Conservation (phyloP, 2,113 vertebrate genomes). For the Raja brachyura region DNA sequence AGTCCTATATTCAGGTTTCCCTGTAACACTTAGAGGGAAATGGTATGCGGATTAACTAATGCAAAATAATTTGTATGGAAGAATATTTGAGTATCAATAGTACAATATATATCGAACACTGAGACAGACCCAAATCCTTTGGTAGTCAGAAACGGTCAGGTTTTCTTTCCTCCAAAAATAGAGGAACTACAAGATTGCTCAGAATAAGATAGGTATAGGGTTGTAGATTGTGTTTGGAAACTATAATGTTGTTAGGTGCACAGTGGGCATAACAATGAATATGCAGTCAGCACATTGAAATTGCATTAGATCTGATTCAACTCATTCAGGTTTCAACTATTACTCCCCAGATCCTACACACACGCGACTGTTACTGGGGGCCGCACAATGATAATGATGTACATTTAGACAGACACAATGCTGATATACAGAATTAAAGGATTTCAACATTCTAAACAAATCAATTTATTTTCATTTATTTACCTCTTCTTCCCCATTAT, state of each 20-base stretch:
- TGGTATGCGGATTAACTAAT: background rate
- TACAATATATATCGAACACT: background rate
- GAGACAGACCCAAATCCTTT: background rate
- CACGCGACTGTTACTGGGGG: background rate
- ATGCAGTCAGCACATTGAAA: background rate
- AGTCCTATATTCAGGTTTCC: background rate
- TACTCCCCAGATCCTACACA: background rate
- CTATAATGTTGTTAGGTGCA: background rate
- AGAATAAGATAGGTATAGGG: too few relatives aligned
- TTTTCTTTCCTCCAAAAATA: too few relatives aligned
- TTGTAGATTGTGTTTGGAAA: background rate
- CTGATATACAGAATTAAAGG: background rate
- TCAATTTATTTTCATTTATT: background rate
- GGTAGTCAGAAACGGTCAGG: background rate
- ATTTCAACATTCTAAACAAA: background rate
- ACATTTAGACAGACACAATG: background rate
- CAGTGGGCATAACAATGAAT: background rate
- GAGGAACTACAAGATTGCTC: too few relatives aligned
- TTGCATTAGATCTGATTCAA: background rate
- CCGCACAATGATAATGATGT: background rate
- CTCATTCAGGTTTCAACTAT: background rate
- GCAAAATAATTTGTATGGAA: background rate
- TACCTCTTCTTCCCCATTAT: conserved; percentile 31
- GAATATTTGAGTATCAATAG: background rate
- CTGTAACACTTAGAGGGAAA: background rate